Percentiles rank a stretch among this genome's conserved stretches.
phyloP scores from a whole-genome alignment of 2,888 invertebrate species.

The Ypsolopha sequella region DNA sequence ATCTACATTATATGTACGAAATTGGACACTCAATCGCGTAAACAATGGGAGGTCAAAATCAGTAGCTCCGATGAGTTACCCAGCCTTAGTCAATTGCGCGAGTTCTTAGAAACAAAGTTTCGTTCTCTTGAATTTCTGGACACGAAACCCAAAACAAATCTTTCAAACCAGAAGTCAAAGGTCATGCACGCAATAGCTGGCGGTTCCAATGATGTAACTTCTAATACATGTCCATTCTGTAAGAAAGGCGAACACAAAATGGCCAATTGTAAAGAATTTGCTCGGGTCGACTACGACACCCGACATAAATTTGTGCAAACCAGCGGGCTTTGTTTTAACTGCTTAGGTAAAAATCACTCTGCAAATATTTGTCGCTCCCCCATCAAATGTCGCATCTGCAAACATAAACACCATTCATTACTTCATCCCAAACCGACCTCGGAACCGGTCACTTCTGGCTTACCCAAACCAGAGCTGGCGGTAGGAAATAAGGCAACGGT shows the following conservation, averaged over 20 bases:
- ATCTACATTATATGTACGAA: constrained; percentile 2
- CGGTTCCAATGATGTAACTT: too few relatives aligned
- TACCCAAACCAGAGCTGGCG: too few relatives aligned
- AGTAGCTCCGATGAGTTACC: constrained; percentile 1
- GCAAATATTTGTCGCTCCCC: background rate
- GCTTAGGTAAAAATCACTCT: constrained; percentile 4
- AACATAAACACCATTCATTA: constrained; percentile 1
- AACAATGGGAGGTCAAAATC: background rate
- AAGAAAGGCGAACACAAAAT: constrained; percentile 8
- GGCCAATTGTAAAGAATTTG: constrained; percentile 9
- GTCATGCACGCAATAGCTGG: background rate
- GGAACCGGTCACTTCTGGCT: too few relatives aligned
- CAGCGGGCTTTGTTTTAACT: constrained; percentile 9
- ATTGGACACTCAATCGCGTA: background rate
- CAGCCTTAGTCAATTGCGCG: background rate
- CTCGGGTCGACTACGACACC: constrained; percentile 4
- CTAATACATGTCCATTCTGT: constrained; percentile 6
- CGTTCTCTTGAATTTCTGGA: background rate
- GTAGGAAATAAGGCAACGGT: too few relatives aligned
- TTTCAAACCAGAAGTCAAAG: background rate
- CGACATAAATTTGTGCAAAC: constrained; percentile 6
- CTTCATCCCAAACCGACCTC: too few relatives aligned
- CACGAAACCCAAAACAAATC: background rate
- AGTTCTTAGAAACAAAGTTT: background rate
- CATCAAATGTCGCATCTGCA: background rate